Base-by-base conservation (phyloP, 1,140 invertebrate species). In the Macrobrachium nipponense region DNA sequence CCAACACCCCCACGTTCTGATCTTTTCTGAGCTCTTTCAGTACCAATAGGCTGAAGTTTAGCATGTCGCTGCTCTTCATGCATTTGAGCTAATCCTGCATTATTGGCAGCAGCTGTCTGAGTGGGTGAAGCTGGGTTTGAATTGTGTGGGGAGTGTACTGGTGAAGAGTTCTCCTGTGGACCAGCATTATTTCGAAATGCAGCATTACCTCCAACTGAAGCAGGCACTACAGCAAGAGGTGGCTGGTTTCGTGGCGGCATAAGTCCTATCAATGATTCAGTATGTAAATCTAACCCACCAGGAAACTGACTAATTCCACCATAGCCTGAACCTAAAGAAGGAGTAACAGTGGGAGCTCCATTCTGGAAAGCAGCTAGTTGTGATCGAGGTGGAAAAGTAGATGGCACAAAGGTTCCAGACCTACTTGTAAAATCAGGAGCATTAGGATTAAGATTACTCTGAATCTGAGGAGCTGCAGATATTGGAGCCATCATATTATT, bases 371-470 rank as follows among this genome's bases (percentile, higher is more conserved):
- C 78, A 73, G 86, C 85, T 75, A 89, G 76, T 64, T 89, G 88
- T 20, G 86, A 73, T 23, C 88, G 86, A 58, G 88, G 82, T 43
- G 86, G 83, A 64, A 85, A 89, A 18, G 88, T 82, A 60, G 85
- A 66, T 36, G 88, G 82, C 62, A 89, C 86, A 86, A 89, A 89
- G 43, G 70, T 70, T 36, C 80, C 80, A 43, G 82, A 85, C 62
- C 88, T 64, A 60, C 88, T 89, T 18, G 88, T 85, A 44, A 89
- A 89, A 79, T 89, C 88, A 61, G 88, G 88, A 58, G 88, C 88
- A 87, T 89, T 89, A 58, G 88, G 88, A 66, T 89, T 89, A 17
- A 89, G 86, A 75, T 87, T 89, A 43, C 88, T 89, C 44, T 89
- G 88, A 60, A 89, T 89, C 59, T 87, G 88, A 23, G 88, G 86